Evolutionary conservation across 2,797 vertebrate genomes (phyloP), one percentile per base, ranked within the genome.

Genomic region (Amblyraja radiata): DNA sequence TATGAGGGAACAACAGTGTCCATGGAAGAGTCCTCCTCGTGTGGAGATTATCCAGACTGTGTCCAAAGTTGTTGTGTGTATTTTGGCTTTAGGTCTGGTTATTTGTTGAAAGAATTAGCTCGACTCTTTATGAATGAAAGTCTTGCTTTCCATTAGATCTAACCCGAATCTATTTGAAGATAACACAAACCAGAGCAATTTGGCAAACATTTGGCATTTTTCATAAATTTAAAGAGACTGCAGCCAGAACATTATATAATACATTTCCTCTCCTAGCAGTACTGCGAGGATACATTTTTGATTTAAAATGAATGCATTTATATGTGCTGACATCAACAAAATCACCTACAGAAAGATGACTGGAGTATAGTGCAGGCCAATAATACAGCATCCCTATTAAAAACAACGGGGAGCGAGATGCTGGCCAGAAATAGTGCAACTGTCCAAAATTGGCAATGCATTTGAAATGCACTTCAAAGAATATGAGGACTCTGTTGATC

Each of bases 391-490:
- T 88, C 32, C 28, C 18, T 63, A 90, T 68, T 68, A 68, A 32
- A 90, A 90, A 68, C 86, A 90, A 68, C 68, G 28, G n/a, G 18
- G 32, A 32, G 32, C 5, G 7, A 18, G 61, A 65, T 32, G n/a
- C 63, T 11, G 8, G 61, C 86, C 63, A 90, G 63, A 90, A 90
- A 90, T 36, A 61, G 81, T 84, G 54, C 21, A 63, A 63, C 11
- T 28, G 16, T 86, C 86, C 28, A 86, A 86, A 86, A 58, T 63
- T 86, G 83, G 83, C 83, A 90, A 25, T 18, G 7, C 28, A 68
- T 90, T 90, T 90, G n/a, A 90, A 90, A 90, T 65, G n/a, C n/a
- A 90, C n/a, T 90, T 90, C 86, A 68, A 68, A 68, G 86, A 90
- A 68, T 65, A 63, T 28, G 83, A n/a, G 28, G n/a, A 86, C 23